Evolutionary conservation across 2,797 vertebrate genomes (phyloP).

Genomic region (Trachops cirrhosus): DNA sequence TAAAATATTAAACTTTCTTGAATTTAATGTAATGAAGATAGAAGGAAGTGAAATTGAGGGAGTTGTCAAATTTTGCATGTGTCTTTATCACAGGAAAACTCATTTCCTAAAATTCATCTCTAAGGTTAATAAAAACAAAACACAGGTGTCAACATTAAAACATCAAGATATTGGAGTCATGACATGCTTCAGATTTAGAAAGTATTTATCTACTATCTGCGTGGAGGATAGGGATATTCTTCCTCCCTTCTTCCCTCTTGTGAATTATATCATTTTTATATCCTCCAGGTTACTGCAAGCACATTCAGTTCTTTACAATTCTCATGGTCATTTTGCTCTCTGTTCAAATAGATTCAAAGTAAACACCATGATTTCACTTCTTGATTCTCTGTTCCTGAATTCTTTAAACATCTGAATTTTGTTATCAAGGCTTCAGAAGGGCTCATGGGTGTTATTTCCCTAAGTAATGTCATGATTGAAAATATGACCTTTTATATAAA

Average conservation of each 20-base stretch:
- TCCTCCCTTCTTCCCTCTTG: neutral
- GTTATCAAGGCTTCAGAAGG: neutral
- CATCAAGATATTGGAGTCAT: neutral
- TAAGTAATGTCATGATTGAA: neutral
- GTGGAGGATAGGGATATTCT: neutral
- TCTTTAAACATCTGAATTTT: constrained; percentile 19
- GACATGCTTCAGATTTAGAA: neutral
- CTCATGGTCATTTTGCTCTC: neutral
- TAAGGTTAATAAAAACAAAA: neutral
- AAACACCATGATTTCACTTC: constrained; percentile 45
- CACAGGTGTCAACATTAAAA: neutral
- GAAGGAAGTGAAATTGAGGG: constrained; percentile 45
- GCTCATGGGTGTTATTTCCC: neutral
- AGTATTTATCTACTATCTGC: neutral
- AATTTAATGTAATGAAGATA: constrained; percentile 1
- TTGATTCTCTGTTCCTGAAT: constrained; percentile 47
- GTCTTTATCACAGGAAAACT: constrained; percentile 40
- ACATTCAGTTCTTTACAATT: neutral
- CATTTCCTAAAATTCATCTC: constrained; percentile 48
- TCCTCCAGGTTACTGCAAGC: neutral
- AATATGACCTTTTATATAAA: neutral
- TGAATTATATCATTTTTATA: neutral
- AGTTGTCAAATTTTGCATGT: constrained; percentile 14
- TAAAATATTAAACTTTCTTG: constrained; percentile 7
- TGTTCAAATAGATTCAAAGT: neutral